Conservation (phyloP, 2,888 invertebrate species). For the Ormyrus thymus region DNA sequence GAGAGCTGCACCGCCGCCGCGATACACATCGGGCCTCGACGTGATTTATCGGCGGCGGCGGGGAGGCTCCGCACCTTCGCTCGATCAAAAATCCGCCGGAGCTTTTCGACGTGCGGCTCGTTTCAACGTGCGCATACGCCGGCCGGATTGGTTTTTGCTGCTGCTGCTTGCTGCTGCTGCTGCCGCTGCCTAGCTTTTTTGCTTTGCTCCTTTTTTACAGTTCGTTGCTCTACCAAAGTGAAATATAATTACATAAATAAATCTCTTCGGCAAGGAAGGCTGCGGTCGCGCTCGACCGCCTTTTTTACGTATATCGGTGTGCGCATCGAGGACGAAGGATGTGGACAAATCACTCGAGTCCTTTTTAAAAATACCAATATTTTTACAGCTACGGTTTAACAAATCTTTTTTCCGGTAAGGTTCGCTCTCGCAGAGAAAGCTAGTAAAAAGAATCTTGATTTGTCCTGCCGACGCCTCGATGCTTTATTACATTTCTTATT, state of each 20-base stretch:
- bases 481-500: conserved; percentile 37
- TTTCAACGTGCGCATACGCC: conserved; percentile 66
- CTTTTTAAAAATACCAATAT: conserved; percentile 20
- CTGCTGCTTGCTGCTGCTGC: neutral
- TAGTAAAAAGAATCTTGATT: conserved; percentile 21
- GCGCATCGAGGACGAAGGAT: conserved; percentile 44
- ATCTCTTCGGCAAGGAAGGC: conserved; percentile 72
- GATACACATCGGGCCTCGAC: conserved; percentile 13
- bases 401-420: neutral
- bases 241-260: conserved; percentile 70
- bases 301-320: conserved; percentile 73
- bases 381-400: conserved; percentile 19
- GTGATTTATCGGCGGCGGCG: conserved; percentile 55
- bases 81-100: conserved; percentile 58
- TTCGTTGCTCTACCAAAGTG: conserved; percentile 66
- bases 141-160: conserved; percentile 44
- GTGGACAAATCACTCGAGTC: conserved; percentile 26
- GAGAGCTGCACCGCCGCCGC: conserved; percentile 14
- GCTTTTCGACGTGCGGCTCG: conserved; percentile 60
- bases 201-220: conserved; percentile 54
- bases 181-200: neutral
- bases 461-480: conserved; percentile 45
- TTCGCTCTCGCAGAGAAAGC: neutral
- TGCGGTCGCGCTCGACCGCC: conserved; percentile 67
- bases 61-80: conserved; percentile 51